phyloP scores from a whole-genome alignment of 1,140 invertebrate species.

The Sogatella furcifera region DNA sequence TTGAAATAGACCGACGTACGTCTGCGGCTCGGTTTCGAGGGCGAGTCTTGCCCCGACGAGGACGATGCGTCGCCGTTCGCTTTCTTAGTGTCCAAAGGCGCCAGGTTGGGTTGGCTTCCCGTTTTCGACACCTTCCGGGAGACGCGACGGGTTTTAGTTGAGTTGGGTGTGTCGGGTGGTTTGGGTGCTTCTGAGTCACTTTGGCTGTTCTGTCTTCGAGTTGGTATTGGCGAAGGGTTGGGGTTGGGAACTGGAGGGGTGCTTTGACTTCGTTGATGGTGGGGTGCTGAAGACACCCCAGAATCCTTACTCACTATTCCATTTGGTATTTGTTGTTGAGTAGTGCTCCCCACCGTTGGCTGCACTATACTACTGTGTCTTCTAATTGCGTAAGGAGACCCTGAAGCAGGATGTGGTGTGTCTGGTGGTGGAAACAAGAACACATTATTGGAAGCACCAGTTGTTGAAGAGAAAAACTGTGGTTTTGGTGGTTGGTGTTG shows the following conservation, averaged over 20 bases:
- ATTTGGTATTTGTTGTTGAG: neutral
- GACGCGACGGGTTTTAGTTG: neutral
- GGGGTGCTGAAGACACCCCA: neutral
- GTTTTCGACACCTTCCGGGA: slow-evolving; percentile 5
- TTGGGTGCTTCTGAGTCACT: neutral
- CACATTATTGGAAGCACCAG: neutral
- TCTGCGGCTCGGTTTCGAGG: slow-evolving; percentile 20
- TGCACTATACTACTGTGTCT: neutral
- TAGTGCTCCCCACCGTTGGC: neutral
- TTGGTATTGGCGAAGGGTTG: neutral
- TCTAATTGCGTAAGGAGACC: neutral
- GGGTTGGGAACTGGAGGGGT: slow-evolving; percentile 4
- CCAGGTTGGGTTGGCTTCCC: slow-evolving; percentile 7
- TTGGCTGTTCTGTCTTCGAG: neutral
- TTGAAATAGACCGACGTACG: slow-evolving; percentile 20
- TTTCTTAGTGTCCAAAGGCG: neutral
- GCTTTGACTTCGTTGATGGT: neutral
- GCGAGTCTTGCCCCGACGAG: slow-evolving; percentile 25
- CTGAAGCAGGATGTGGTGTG: neutral
- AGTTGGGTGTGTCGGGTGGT: neutral
- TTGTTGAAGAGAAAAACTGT: neutral
- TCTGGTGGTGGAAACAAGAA: neutral
- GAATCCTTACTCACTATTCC: neutral
- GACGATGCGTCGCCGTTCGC: slow-evolving; percentile 18
- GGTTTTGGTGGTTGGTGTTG: neutral